These are phyloP conservation scores for Chelon auratus DNA, from an alignment of 2,797 vertebrate species.

Conservation along the genomic window DNA sequence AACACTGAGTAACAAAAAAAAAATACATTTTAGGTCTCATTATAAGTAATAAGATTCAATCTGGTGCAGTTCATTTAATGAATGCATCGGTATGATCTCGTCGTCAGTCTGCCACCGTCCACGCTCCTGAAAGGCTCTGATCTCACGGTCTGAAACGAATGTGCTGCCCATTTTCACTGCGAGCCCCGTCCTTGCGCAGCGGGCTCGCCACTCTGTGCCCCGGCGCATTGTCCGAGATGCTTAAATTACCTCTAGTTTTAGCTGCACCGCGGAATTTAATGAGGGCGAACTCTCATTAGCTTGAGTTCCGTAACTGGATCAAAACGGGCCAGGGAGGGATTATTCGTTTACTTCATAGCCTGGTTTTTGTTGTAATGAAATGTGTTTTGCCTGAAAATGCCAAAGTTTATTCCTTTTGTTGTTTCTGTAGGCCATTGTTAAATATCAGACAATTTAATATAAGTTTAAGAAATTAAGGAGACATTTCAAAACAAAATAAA, in stretches of 20 bases:
- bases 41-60: not conserved
- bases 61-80: not conserved
- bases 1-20: not conserved
- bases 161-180: slow-evolving; percentile 13
- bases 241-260: slow-evolving; percentile 48
- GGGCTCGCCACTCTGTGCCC: not conserved
- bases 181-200: not conserved
- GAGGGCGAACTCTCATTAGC: slow-evolving; percentile 61
- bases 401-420: slow-evolving; percentile 16
- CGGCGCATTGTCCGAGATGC: slow-evolving; percentile 17
- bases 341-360: slow-evolving; percentile 28
- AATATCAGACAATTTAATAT: slow-evolving; percentile 7
- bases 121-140: slow-evolving; percentile 14
- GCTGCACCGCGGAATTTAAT: slow-evolving; percentile 45
- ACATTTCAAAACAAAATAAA: too few relatives aligned
- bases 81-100: not conserved
- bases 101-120: not conserved
- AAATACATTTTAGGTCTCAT: not conserved
- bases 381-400: not conserved
- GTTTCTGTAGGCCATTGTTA: slow-evolving; percentile 9
- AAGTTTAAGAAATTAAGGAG: too few relatives aligned
- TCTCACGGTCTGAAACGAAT: not conserved
- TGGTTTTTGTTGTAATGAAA: slow-evolving; percentile 15
- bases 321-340: slow-evolving; percentile 35
- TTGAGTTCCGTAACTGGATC: slow-evolving; percentile 46